Evolutionary conservation across 2,888 invertebrate genomes (phyloP).

Genomic region (Trisateles emortualis): DNA sequence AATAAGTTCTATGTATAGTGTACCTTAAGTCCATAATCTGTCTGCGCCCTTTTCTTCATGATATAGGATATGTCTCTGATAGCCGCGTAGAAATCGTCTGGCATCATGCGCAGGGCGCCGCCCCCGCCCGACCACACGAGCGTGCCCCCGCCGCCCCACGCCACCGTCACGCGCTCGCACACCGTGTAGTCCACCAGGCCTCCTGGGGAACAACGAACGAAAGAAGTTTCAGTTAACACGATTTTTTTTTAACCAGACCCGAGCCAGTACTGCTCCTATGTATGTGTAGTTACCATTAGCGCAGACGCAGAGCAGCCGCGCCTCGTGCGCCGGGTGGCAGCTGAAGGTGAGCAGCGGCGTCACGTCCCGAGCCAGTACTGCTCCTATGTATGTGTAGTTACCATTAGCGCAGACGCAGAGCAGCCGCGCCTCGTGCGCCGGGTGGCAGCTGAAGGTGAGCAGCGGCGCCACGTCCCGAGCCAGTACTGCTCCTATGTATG

Average conservation of each 20-base stretch:
- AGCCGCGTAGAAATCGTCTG: constrained; percentile 77
- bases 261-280: too few species aligned
- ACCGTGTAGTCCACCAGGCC: constrained; percentile 91
- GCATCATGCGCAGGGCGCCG: constrained; percentile 77
- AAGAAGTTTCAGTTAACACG: too few species aligned
- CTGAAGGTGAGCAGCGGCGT: constrained; percentile 90
- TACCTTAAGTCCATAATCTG: constrained; percentile 94
- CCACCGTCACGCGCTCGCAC: constrained; percentile 93
- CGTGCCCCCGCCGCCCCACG: constrained; percentile 90
- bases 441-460: constrained; percentile 96
- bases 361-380: too few species aligned
- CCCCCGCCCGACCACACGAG: constrained; percentile 90
- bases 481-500: constrained; percentile 41
- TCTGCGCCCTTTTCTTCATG: constrained; percentile 90
- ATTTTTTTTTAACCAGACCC: too few species aligned
- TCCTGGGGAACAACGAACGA: constrained; percentile 81
- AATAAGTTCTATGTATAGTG: too few species aligned
- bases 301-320: constrained; percentile 90
- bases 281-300: too few species aligned
- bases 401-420: constrained; percentile 87
- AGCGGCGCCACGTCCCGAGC: constrained; percentile 80
- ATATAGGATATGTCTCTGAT: constrained; percentile 90
- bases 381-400: too few species aligned
- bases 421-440: constrained; percentile 91
- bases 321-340: constrained; percentile 95